Base-by-base conservation (phyloP, 2,888 invertebrate species). In the Diarsia rubi region DNA sequence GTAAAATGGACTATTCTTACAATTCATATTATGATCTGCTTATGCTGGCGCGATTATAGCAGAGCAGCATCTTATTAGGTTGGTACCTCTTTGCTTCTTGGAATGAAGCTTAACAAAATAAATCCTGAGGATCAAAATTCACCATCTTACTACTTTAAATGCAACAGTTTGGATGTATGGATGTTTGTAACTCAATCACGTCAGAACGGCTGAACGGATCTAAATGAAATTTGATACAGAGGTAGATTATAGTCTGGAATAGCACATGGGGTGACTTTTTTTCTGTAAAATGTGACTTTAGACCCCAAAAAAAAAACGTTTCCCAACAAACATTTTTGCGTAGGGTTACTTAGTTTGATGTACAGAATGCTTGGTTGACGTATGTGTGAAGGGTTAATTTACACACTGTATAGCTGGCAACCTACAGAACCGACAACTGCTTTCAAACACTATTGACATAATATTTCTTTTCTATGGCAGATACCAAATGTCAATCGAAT, bases 31-130 rank as follows among this genome's bases (percentile, higher is more conserved):
- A n/a, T n/a, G n/a, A n/a, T n/a, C n/a, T n/a, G n/a, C n/a, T n/a
- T n/a, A n/a, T n/a, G n/a, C n/a, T n/a, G n/a, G 3, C 16, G 5
- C 37, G 69, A 62, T 69, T 62, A 69, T 42, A 42, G 14, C 42
- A 27, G 4, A 42, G n/a, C 37, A 42, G n/a, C 27, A 21, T 5
- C 14, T 27, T 24, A n/a, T 11, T 31, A n/a, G 27, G 9, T 31
- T 19, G 27, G 9, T 31, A 42, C 19, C 27, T 37, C 45, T 31
- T 31, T 4, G 8, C 19, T 69, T 31, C n/a, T 62, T 45, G n/a
- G 14, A 21, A 27, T 16, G 14, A 59, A 68, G 11, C 21, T 24
- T 9, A 5, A 59, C 1, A 54, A n/a, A 66, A 31, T 16, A 49
- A n/a, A 16, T n/a, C 8, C 8, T 21, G 6, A 24, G 19, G 2